Conservation (phyloP, 2,888 invertebrate genomes). For the Sarcophaga carnaria region DNA sequence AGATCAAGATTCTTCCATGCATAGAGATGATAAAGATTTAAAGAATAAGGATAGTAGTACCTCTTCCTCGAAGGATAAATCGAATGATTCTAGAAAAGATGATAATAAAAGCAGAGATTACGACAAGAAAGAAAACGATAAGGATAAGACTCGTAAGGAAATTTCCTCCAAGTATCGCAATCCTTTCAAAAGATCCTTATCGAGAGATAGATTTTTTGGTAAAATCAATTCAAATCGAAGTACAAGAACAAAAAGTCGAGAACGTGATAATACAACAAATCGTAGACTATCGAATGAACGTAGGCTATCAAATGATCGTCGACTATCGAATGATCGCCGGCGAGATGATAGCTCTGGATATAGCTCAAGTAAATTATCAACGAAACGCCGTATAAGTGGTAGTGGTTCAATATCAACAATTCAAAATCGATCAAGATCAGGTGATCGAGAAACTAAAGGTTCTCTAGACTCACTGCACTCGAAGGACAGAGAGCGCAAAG, state of each 20-base stretch:
- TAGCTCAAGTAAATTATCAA: slow-evolving; percentile 51
- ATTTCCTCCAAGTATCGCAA: slow-evolving; percentile 52
- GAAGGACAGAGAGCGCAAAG: slow-evolving; percentile 45
- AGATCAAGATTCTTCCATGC: slow-evolving; percentile 11
- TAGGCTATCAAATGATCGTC: slow-evolving; percentile 39
- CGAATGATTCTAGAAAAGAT: slow-evolving; percentile 21
- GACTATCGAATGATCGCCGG: slow-evolving; percentile 44
- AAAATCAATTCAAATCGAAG: slow-evolving; percentile 52
- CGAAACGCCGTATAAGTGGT: slow-evolving; percentile 53
- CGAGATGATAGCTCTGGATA: slow-evolving; percentile 55
- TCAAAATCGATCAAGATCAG: slow-evolving; percentile 61
- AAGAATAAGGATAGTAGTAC: slow-evolving; percentile 28
- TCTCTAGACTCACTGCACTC: slow-evolving; percentile 31
- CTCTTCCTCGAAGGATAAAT: slow-evolving; percentile 32
- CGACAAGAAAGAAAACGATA: slow-evolving; percentile 27
- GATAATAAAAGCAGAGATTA: slow-evolving; percentile 15
- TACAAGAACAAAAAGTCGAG: slow-evolving; percentile 63
- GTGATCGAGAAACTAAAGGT: slow-evolving; percentile 45
- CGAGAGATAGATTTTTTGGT: slow-evolving; percentile 59
- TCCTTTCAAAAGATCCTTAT: slow-evolving; percentile 71
- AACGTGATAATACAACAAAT: slow-evolving; percentile 45
- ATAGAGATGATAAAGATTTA: slow-evolving; percentile 22
- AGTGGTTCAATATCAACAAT: slow-evolving; percentile 33
- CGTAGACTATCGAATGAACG: slow-evolving; percentile 45
- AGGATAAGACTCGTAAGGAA: slow-evolving; percentile 40